Conservation (phyloP, 53 echinoderm and acorn worm species). For the Mesocentrotus franciscanus region DNA sequence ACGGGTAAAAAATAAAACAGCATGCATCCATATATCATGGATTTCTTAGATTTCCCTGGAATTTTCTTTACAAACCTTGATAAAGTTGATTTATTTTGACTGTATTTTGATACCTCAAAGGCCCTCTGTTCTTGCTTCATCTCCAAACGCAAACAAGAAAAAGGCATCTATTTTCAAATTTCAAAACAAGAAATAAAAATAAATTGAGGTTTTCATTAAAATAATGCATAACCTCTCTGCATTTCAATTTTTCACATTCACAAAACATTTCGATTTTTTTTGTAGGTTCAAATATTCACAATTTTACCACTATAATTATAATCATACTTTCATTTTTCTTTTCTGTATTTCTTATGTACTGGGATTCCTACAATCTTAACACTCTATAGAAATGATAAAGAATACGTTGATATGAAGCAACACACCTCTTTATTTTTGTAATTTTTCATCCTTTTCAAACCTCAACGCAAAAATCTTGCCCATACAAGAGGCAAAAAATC, state of each 20-base stretch:
- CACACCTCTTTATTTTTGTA: constrained; percentile 30
- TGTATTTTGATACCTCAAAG: not conserved
- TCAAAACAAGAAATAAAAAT: constrained; percentile 61
- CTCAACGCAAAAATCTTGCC: constrained; percentile 30
- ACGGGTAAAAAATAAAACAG: not conserved
- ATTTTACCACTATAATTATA: constrained; percentile 59
- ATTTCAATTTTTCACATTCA: constrained; percentile 49
- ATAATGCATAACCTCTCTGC: constrained; percentile 42
- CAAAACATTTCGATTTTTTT: constrained; percentile 50
- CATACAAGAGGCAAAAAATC: constrained; percentile 46
- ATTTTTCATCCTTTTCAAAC: constrained; percentile 27
- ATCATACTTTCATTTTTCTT: constrained; percentile 42
- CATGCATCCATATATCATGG: not conserved
- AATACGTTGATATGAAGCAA: constrained; percentile 55
- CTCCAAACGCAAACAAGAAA: constrained; percentile 26
- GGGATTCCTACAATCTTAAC: constrained; percentile 42
- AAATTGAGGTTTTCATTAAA: constrained; percentile 54
- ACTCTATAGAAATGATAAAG: constrained; percentile 64
- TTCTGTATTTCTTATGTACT: constrained; percentile 50
- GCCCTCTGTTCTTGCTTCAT: constrained; percentile 16
- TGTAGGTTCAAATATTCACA: constrained; percentile 61
- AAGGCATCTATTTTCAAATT: constrained; percentile 61
- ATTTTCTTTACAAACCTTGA: not conserved
- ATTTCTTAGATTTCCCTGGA: not conserved
- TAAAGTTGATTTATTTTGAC: not conserved